Conservation (phyloP, 2,797 vertebrate genomes). For the Smutsia gigantea region DNA sequence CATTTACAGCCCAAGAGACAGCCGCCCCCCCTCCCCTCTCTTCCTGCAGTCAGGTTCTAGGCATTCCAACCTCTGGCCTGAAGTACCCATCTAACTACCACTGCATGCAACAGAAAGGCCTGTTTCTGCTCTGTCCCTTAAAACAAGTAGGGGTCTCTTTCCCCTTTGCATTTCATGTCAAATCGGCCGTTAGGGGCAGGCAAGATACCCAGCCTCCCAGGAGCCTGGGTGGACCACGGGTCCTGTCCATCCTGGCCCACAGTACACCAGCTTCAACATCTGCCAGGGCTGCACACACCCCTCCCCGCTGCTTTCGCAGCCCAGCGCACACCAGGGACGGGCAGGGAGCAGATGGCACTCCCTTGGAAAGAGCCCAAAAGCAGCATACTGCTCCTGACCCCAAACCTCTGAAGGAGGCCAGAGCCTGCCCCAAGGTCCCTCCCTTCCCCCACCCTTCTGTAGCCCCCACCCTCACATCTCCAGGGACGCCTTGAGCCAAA, state of each 20-base stretch:
- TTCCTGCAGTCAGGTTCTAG: not conserved
- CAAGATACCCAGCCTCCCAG: not conserved
- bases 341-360: not conserved
- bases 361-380: not conserved
- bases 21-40: not conserved
- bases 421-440: not conserved
- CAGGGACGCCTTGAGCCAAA: not conserved
- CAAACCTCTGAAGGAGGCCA: not conserved
- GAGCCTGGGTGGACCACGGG: not conserved
- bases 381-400: not conserved
- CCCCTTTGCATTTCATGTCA: not conserved
- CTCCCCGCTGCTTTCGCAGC: not conserved
- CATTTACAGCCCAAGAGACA: not conserved
- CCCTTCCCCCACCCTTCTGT: not conserved
- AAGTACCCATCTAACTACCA: not conserved
- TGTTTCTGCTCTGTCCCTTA: not conserved
- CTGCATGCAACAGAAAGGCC: not conserved
- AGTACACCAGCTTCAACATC: not conserved
- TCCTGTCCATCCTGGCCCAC: not conserved
- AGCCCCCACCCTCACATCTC: not conserved
- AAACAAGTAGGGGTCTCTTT: not conserved
- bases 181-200: not conserved
- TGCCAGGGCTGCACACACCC: not conserved
- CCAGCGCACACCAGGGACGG: accelerated
- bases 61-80: not conserved